Evolutionary conservation across 2,888 invertebrate species (phyloP).

Genomic region (Drosophila differens): DNA sequence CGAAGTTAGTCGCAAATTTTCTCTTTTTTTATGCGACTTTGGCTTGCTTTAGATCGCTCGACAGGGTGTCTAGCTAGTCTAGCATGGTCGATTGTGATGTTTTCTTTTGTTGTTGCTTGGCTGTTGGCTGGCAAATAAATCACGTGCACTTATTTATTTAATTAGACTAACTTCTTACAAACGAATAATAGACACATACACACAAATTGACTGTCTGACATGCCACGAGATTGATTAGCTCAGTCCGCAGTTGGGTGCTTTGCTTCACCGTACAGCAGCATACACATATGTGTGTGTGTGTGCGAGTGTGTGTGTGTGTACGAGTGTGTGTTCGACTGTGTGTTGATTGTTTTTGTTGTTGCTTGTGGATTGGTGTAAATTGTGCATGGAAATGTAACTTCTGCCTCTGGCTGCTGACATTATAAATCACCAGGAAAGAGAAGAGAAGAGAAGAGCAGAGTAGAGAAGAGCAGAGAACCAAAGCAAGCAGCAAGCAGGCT

Average conservation of each 20-base stretch:
- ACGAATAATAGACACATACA: conserved; percentile 76
- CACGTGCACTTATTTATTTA: conserved; percentile 81
- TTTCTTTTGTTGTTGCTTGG: conserved; percentile 23
- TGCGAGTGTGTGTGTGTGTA: conserved; percentile 2
- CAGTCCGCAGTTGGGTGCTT: conserved; percentile 59
- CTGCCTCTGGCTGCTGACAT: conserved; percentile 80
- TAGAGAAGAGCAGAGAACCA: conserved; percentile 2
- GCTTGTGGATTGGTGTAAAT: conserved; percentile 76
- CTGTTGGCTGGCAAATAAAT: conserved; percentile 74
- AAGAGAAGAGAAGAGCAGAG: background rate
- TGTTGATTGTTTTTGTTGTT: conserved; percentile 51
- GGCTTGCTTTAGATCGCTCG: background rate
- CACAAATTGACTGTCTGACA: conserved; percentile 81
- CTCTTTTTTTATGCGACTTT: background rate
- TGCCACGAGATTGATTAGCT: conserved; percentile 80
- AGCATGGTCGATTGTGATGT: background rate
- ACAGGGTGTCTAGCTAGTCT: conserved; percentile 6
- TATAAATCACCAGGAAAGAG: conserved; percentile 72
- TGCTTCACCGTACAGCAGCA: conserved; percentile 50
- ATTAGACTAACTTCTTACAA: conserved; percentile 80
- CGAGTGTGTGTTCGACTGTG: conserved; percentile 23
- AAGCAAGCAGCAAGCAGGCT: conserved; percentile 12
- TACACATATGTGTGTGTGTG: conserved; percentile 10
- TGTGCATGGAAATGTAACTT: conserved; percentile 81
- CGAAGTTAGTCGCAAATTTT: rapidly evolving